Conservation (phyloP, 92 coral and sea anemone species). For the Paragorgia papillata region DNA sequence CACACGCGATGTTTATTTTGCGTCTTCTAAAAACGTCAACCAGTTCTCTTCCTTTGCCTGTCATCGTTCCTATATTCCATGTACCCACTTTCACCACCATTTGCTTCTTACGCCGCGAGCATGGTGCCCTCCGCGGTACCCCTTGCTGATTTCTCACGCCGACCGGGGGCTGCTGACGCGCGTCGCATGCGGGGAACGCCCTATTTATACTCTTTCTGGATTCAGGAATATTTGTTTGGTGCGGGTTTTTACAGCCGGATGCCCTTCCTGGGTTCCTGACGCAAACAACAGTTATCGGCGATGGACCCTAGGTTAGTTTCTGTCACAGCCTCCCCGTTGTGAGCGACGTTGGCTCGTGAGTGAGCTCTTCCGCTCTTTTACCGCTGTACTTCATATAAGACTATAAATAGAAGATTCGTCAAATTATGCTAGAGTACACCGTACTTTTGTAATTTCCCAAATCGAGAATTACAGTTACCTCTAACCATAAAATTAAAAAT, state of each 20-base stretch:
- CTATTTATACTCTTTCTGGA: background rate
- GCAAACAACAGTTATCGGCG: conserved; percentile 7
- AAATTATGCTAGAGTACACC: too few relatives aligned
- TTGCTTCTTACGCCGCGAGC: background rate
- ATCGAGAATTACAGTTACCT: too few relatives aligned
- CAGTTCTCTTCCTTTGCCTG: background rate
- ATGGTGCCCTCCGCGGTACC: too few relatives aligned
- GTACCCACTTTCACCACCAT: background rate
- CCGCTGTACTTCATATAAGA: too few relatives aligned
- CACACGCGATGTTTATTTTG: background rate
- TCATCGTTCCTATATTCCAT: background rate
- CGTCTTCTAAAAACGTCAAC: background rate
- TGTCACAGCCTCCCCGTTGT: too few relatives aligned
- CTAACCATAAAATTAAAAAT: too few relatives aligned
- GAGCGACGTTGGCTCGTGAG: too few relatives aligned
- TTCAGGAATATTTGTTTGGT: background rate
- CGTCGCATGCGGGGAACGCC: background rate
- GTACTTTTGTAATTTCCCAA: too few relatives aligned
- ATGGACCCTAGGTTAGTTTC: background rate
- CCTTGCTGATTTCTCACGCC: too few relatives aligned
- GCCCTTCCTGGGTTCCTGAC: conserved; percentile 30
- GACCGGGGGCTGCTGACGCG: background rate
- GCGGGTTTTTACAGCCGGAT: conserved; percentile 1
- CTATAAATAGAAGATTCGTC: too few relatives aligned
- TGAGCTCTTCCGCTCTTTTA: too few relatives aligned